Evolutionary conservation across 2,113 vertebrate genomes (phyloP).

Genomic region (Atractosteus spatula): DNA sequence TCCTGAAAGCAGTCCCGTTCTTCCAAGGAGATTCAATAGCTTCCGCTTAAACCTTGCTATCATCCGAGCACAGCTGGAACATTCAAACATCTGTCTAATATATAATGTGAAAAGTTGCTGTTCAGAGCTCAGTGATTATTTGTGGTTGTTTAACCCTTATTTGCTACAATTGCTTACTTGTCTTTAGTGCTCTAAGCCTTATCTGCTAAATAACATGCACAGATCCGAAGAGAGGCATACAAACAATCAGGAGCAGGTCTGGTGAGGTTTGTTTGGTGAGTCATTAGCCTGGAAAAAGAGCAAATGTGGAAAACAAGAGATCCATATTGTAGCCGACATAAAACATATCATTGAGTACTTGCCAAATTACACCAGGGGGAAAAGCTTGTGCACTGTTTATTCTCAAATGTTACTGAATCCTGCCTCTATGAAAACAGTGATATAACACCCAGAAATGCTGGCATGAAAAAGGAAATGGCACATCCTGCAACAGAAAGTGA

Average conservation of each 20-base stretch:
- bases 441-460: not conserved
- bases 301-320: not conserved
- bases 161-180: constrained; percentile 7
- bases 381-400: not conserved
- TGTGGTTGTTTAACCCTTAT: constrained; percentile 16
- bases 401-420: not conserved
- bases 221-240: not conserved
- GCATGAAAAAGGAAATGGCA: not conserved
- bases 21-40: constrained; percentile 8
- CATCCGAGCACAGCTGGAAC: constrained; percentile 9
- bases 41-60: constrained; percentile 10
- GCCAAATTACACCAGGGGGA: not conserved
- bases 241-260: not conserved
- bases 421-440: not conserved
- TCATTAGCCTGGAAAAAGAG: constrained; percentile 4
- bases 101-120: constrained; percentile 10
- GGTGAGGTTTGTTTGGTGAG: not conserved
- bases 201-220: constrained; percentile 6
- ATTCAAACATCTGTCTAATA: not conserved
- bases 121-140: not conserved
- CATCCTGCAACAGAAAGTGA: not conserved
- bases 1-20: constrained; percentile 9
- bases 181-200: not conserved
- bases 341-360: constrained; percentile 1
- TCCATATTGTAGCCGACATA: not conserved